Conservation (phyloP, 2,888 invertebrate species). For the Pachycephus smyrnensis region DNA sequence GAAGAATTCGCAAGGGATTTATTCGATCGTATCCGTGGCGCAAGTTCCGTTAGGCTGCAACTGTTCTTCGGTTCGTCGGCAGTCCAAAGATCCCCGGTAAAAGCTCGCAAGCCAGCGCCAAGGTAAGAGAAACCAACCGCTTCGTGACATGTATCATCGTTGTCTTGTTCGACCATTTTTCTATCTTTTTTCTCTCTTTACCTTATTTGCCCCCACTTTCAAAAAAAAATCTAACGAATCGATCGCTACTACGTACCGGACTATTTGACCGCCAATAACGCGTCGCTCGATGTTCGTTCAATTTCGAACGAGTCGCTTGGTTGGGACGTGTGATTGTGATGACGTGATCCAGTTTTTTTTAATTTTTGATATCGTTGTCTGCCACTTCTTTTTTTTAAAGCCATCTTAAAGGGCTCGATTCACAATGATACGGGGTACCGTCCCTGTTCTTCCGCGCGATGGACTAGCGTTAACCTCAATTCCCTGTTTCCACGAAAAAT, state of each 20-base stretch:
- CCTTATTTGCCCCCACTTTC: neutral
- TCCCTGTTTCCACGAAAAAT: constrained; percentile 57
- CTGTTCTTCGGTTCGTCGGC: constrained; percentile 56
- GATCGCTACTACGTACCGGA: neutral
- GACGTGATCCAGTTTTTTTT: neutral
- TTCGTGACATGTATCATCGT: neutral
- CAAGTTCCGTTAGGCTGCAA: constrained; percentile 51
- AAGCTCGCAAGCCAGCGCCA: constrained; percentile 37
- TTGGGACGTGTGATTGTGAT: neutral
- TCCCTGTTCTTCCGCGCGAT: constrained; percentile 14
- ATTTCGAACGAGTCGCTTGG: neutral
- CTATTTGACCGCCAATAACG: neutral
- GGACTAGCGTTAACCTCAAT: constrained; percentile 58
- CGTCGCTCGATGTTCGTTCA: neutral
- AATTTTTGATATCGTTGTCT: neutral
- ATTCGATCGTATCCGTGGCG: neutral
- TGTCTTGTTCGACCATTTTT: neutral
- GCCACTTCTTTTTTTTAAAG: neutral
- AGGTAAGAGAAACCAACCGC: constrained; percentile 38
- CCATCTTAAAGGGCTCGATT: neutral
- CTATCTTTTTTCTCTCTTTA: neutral
- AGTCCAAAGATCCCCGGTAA: constrained; percentile 23
- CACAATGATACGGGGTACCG: neutral
- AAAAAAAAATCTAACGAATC: neutral
- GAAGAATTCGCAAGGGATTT: neutral